Percentiles rank a stretch among this genome's conserved stretches.
These are phyloP conservation scores for Nothobranchius furzeri DNA, from an alignment of 2,113 vertebrate species.

Conservation along the genomic window DNA sequence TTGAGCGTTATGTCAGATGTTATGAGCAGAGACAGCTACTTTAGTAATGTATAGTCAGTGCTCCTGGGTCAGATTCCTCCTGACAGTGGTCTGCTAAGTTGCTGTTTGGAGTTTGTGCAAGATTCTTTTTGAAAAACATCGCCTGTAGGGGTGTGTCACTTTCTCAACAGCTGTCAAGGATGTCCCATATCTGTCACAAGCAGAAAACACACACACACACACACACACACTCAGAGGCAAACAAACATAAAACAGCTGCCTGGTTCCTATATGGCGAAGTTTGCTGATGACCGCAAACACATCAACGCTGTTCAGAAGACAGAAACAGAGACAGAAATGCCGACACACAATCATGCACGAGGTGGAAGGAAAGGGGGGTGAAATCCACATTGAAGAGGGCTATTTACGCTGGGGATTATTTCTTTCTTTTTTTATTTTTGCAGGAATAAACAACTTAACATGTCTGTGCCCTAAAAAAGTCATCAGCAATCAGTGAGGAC, in stretches of 20 bases:
- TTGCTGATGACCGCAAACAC: slow-evolving; percentile 68
- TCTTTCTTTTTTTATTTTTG: slow-evolving; percentile 34
- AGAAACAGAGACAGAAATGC: slow-evolving; percentile 48
- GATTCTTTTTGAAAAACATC: slow-evolving; percentile 52
- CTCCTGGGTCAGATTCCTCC: slow-evolving; percentile 23
- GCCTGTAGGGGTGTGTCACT: slow-evolving; percentile 68
- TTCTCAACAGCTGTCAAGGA: slow-evolving; percentile 67
- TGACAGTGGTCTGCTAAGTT: slow-evolving; percentile 54
- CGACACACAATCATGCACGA: slow-evolving; percentile 1
- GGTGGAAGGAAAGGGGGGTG: not conserved
- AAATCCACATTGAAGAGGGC: slow-evolving; percentile 21
- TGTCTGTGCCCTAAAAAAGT: slow-evolving; percentile 80
- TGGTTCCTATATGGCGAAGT: slow-evolving; percentile 55
- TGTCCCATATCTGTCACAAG: slow-evolving; percentile 79
- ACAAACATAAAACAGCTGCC: slow-evolving; percentile 62
- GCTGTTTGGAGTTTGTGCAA: slow-evolving; percentile 57
- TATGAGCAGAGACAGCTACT: not conserved
- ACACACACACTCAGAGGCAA: slow-evolving; percentile 34
- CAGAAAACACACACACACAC: slow-evolving; percentile 50
- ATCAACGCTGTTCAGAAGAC: slow-evolving; percentile 50
- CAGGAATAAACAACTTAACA: slow-evolving; percentile 79
- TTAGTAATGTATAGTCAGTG: slow-evolving; percentile 3
- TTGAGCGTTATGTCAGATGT: not conserved
- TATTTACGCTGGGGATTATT: slow-evolving; percentile 56
- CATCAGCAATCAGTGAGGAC: slow-evolving; percentile 80